Base-by-base conservation (phyloP, 53 echinoderm and acorn worm genomes). In the Echinarachnius parma region DNA sequence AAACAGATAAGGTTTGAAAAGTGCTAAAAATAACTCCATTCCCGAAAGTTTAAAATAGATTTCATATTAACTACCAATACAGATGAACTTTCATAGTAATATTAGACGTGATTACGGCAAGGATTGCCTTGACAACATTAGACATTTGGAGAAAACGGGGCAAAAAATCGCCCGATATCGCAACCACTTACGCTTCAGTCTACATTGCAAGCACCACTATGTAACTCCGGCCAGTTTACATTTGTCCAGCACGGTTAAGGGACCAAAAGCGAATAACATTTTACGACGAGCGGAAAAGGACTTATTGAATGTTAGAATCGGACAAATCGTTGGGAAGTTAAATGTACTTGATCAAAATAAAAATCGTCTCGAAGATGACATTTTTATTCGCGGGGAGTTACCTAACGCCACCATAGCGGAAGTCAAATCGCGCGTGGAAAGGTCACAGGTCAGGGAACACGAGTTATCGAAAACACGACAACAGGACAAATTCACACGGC, bases 391-490 rank as follows among this genome's bases (percentile, higher is more conserved):
- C n/a, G n/a, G n/a, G 23, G 59, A 39, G 21, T 58, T 75, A 28
- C 75, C 75, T 15, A 35, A 15, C 2, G 59, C 57, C 39, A 46
- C 59, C 31, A 34, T 50, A 46, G 15, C 47, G 60, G 76, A 75
- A 59, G 55, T 79, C 27, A 78, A 49, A 24, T 31, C 78, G 42
- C 52, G 77, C 8, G 28, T 23, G 22, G 33, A 49, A 33, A 62
- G 78, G 78, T 78, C 78, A 63, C 78, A 62, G 64, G 56, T 79
- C 55, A 79, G 67, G 28, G 66, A 65, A 44, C 79, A 79, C 67
- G 59, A 56, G 57, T 11, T 60, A 31, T 66, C 79, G 4, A 79
- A 79, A 66, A 53, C 54, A 56, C 57, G 79, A 20, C 79, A 57
- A 32, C 80, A 79, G 42, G 10, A 34, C 14, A 79, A 68, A 47